Percentiles rank a stretch among this genome's conserved stretches.
These are phyloP conservation scores for Hippasteria phrygiana DNA, from an alignment of 53 echinoderm and acorn worm species.

Conservation along the genomic window DNA sequence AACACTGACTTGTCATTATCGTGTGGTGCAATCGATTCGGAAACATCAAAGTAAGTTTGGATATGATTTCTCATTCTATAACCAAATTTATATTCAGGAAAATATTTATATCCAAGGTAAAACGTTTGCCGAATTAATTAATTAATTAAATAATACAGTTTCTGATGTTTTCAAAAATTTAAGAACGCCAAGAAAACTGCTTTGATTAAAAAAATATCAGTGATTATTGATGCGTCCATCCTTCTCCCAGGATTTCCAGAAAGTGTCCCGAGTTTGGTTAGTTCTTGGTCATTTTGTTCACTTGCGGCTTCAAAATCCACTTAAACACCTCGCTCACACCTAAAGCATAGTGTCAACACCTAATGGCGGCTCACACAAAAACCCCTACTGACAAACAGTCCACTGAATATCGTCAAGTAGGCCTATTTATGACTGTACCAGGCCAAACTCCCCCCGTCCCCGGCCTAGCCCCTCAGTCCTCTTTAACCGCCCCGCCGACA, in stretches of 20 bases:
- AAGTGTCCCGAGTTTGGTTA: neutral
- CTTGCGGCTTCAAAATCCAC: neutral
- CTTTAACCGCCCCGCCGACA: slow-evolving; percentile 3
- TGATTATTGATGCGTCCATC: neutral
- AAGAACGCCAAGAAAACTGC: no score
- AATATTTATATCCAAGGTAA: no score
- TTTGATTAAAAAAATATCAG: no score
- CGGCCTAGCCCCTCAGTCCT: neutral
- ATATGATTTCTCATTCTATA: neutral
- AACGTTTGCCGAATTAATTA: no score
- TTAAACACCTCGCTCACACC: slow-evolving; percentile 46
- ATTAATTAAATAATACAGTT: no score
- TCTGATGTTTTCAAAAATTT: no score
- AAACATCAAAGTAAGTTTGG: neutral
- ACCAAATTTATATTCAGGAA: neutral
- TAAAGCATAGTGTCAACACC: slow-evolving; percentile 43
- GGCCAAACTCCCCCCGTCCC: slow-evolving; percentile 28
- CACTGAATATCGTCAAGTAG: neutral
- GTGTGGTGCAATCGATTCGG: neutral
- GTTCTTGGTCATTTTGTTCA: neutral
- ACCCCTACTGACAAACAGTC: neutral
- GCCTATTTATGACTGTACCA: slow-evolving; percentile 25
- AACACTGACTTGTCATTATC: neutral
- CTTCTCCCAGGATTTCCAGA: neutral
- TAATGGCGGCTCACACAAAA: slow-evolving; percentile 39